A percentile compares a stretch with the other conserved stretches of the same genome.
Conservation (phyloP, 2,113 vertebrate genomes). For the Odontophorus gujanensis region DNA sequence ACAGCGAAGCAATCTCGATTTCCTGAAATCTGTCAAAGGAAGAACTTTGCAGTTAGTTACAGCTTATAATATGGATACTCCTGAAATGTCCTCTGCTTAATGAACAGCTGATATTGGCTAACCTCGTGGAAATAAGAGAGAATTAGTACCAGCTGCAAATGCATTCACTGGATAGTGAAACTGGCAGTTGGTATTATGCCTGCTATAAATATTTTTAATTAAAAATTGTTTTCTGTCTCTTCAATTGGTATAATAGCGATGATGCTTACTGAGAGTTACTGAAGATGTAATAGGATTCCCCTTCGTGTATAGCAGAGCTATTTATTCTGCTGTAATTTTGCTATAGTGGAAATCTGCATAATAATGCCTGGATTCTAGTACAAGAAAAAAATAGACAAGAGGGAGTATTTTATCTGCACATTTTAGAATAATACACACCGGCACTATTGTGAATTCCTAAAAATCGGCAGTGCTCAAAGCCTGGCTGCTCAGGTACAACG, state of each 20-base stretch:
- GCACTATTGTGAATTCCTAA: not conserved
- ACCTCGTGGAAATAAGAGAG: constrained; percentile 75
- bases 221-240: constrained; percentile 79
- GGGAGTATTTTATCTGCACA: not conserved
- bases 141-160: constrained; percentile 77
- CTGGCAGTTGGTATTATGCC: constrained; percentile 75
- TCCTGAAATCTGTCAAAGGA: constrained; percentile 55
- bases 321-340: constrained; percentile 47
- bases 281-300: constrained; percentile 56
- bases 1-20: constrained; percentile 56
- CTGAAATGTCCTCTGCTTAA: constrained; percentile 73
- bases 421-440: not conserved
- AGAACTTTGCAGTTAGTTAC: constrained; percentile 55
- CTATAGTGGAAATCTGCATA: constrained; percentile 42
- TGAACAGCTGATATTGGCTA: constrained; percentile 80
- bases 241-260: constrained; percentile 69
- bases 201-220: constrained; percentile 84
- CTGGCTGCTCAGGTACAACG: not conserved
- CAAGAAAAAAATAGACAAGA: not conserved
- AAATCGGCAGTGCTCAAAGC: not conserved
- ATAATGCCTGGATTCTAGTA: constrained; percentile 23
- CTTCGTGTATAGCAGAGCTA: constrained; percentile 46
- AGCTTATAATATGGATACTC: constrained; percentile 57
- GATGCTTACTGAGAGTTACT: constrained; percentile 64
- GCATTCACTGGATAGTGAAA: constrained; percentile 70